Base-by-base conservation (phyloP, 2,888 invertebrate species). In the Antitype chi region DNA sequence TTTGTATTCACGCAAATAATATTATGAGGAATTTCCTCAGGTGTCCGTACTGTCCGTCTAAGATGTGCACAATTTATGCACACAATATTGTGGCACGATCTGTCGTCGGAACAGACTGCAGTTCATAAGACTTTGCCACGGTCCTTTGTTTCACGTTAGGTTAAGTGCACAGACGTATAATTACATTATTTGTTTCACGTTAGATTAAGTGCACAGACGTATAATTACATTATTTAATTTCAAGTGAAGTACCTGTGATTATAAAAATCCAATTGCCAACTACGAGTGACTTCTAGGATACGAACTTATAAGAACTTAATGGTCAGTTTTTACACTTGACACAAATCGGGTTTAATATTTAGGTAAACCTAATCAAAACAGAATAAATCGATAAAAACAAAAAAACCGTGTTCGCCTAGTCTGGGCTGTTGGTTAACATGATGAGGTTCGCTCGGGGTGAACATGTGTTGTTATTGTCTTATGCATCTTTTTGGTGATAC, bases 1-100 rank as follows among this genome's bases (percentile, higher is more conserved):
- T 69, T 80, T 53, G 68, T 76, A 15, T 69, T 53, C 28, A 69
- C 49, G 43, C 55, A 55, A 74, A 62, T 66, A 43, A 25, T 57
- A 57, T 74, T 23, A 25, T 2, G 47, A 80, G n/a, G 43, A 32
- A 64, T 59, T 32, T 52, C 13, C 55, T 74, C 47, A 8, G 32
- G 32, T 25, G 64, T 43, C 32, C 15, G 25, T 32, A 11, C 13
- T 23, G 64, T 43, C 23, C 17, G 43, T 25, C 23, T 15, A 23
- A 52, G 8, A 52, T 43, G 2, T 38, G 43, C 43, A 47, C 1
- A 11, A 1, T 11, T 43, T 47, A 11, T 47, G 11, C 13, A 47
- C 1, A 47, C 43, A 47, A 47, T n/a, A n/a, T 47, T 13, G 43
- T 11, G 25, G 8, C 32, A 49, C 28, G n/a, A 13, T 32, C 43